Conservation (phyloP, 2,888 invertebrate species). For the Conus canariensis region DNA sequence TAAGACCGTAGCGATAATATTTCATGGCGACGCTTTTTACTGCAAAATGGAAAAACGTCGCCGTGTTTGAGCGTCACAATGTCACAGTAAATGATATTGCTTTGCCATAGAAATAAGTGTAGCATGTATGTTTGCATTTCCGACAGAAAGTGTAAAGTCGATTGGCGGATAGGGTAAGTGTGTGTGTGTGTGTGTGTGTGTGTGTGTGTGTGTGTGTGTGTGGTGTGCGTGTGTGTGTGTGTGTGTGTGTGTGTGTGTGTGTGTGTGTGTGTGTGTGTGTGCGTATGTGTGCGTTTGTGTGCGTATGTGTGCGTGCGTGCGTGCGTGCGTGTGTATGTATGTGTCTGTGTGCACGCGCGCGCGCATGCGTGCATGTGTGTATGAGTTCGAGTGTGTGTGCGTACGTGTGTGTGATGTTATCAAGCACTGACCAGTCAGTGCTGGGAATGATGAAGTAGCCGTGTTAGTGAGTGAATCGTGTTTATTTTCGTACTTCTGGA, state of each 20-base stretch:
- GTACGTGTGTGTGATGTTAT: neutral
- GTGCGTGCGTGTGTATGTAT: neutral
- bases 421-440: too few species aligned
- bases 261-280: neutral
- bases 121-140: constrained; percentile 19
- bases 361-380: neutral
- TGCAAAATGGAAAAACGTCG: too few species aligned
- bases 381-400: neutral
- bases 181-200: constrained; percentile 35
- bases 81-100: too few species aligned
- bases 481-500: too few species aligned
- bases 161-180: too few species aligned
- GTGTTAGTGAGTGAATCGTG: too few species aligned
- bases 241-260: neutral
- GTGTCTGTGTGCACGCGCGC: neutral
- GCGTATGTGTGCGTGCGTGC: neutral
- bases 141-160: too few species aligned
- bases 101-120: too few species aligned
- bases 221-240: neutral
- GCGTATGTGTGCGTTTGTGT: neutral
- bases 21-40: too few species aligned
- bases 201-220: constrained; percentile 37
- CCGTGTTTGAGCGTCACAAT: too few species aligned
- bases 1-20: too few species aligned
- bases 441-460: too few species aligned